Percentiles rank a stretch among this genome's conserved stretches.
These are phyloP conservation scores for Geococcyx californianus DNA, from an alignment of 2,113 vertebrate species.

Conservation along the genomic window DNA sequence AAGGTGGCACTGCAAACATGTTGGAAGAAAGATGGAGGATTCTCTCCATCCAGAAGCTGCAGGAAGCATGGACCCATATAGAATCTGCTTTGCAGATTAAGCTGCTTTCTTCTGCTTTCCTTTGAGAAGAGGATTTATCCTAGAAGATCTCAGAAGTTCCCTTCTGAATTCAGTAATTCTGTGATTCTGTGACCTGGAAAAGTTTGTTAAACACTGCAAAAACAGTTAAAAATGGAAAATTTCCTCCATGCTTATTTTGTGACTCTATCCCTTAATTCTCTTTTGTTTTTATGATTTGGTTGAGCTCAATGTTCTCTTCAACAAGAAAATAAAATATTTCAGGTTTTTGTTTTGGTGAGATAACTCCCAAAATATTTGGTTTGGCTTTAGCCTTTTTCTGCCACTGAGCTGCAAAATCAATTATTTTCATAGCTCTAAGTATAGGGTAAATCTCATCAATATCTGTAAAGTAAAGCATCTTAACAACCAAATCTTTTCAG, in stretches of 20 bases:
- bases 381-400: conserved; percentile 7
- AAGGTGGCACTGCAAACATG: background rate
- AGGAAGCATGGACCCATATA: background rate
- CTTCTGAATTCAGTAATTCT: background rate
- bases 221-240: background rate
- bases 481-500: background rate
- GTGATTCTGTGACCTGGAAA: background rate
- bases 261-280: background rate
- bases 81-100: background rate
- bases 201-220: background rate
- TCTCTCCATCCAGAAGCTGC: background rate
- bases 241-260: background rate
- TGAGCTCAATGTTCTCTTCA: background rate
- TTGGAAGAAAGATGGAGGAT: background rate
- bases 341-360: conserved; percentile 2
- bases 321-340: background rate
- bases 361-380: background rate
- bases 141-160: background rate
- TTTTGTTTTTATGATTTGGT: background rate
- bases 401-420: conserved; percentile 12
- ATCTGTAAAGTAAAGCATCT: background rate
- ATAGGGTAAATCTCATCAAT: conserved; percentile 28
- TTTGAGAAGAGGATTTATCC: background rate
- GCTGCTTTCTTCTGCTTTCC: background rate
- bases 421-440: conserved; percentile 24